These are phyloP conservation scores for Trididemnum miniatum DNA, from an alignment of 23 tunicate genomes.

Conservation along the genomic window DNA sequence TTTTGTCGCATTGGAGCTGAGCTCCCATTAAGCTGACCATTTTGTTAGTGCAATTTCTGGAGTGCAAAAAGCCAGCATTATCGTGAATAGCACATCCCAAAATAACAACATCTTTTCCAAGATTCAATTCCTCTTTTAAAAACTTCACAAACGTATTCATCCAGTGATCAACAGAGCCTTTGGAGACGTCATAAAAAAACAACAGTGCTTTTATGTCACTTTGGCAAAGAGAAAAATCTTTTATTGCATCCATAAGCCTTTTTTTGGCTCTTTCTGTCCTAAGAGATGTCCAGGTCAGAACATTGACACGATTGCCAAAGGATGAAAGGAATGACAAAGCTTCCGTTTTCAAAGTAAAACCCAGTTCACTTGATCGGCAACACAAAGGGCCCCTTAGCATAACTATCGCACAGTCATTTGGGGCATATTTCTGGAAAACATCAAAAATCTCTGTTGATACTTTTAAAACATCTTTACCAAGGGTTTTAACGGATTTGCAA, in stretches of 20 bases:
- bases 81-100: conserved; percentile 28
- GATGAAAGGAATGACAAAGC: conserved; percentile 11
- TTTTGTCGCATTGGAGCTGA: not conserved
- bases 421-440: not conserved
- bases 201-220: conserved; percentile 15
- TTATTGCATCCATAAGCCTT: not conserved
- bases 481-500: conserved; percentile 24
- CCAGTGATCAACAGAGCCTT: not conserved
- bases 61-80: not conserved
- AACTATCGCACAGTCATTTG: conserved; percentile 18
- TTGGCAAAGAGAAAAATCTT: conserved; percentile 4
- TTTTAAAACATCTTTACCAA: not conserved
- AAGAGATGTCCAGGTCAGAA: conserved; percentile 12
- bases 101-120: not conserved
- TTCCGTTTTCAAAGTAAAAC: not conserved
- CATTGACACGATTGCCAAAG: not conserved
- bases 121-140: conserved; percentile 12
- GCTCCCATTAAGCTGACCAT: conserved; percentile 7
- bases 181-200: conserved; percentile 27
- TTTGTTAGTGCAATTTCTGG: not conserved
- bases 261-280: not conserved
- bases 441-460: not conserved
- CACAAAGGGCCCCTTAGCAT: conserved; percentile 24
- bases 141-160: not conserved
- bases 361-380: not conserved